phyloP scores from a whole-genome alignment of 2,797 vertebrate genomes.

The Nothura maculosa region DNA sequence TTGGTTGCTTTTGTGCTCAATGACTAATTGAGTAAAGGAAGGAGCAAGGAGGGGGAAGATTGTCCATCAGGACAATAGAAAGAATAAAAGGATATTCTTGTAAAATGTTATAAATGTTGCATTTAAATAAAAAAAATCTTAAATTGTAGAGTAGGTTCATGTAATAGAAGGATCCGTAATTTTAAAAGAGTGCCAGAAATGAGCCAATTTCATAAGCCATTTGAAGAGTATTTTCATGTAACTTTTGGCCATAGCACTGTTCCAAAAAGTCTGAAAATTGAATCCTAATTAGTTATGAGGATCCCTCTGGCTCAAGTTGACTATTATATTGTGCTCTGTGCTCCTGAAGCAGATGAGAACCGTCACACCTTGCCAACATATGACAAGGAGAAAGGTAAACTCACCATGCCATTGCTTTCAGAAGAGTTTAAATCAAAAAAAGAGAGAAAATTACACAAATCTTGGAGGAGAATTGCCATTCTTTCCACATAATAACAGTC shows the following conservation, averaged over 20 bases:
- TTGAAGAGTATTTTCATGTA: conserved; percentile 68
- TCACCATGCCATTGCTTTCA: conserved; percentile 68
- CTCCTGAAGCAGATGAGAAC: conserved; percentile 44
- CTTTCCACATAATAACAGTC: conserved; percentile 68
- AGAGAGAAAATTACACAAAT: conserved; percentile 77
- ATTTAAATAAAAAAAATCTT: conserved; percentile 63
- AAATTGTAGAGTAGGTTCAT: conserved; percentile 19
- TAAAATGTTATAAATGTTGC: conserved; percentile 62
- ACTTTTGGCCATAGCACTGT: conserved; percentile 67
- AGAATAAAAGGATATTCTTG: conserved; percentile 14
- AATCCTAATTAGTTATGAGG: conserved; percentile 68
- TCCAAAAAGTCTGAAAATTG: conserved; percentile 71
- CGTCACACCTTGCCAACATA: conserved; percentile 71
- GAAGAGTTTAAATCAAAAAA: conserved; percentile 74
- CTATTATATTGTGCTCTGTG: conserved; percentile 53
- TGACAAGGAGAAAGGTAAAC: conserved; percentile 75
- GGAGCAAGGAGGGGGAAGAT: background rate
- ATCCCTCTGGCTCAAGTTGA: conserved; percentile 59
- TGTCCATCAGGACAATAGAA: background rate
- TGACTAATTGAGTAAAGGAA: background rate
- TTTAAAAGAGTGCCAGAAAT: conserved; percentile 68
- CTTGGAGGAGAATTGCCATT: conserved; percentile 71
- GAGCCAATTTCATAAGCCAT: conserved; percentile 69
- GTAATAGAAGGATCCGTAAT: conserved; percentile 66
- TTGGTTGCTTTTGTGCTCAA: background rate